Percentiles rank a stretch among this genome's conserved stretches.
Conservation (phyloP, 2,888 invertebrate genomes). For the Drosophila seclusa region DNA sequence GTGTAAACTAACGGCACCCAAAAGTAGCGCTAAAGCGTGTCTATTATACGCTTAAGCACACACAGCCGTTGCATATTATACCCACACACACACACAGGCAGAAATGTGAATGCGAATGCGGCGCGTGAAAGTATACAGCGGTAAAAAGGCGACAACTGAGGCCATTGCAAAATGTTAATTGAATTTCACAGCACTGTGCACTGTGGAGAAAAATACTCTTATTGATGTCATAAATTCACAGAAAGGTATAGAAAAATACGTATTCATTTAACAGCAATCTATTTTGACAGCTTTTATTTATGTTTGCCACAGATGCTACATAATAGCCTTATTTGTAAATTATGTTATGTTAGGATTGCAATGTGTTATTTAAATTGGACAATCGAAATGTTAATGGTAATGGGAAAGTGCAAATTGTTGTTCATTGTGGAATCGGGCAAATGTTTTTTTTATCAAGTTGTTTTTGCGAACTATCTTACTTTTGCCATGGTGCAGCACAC, state of each 20-base stretch:
- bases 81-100: constrained; percentile 11
- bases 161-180: constrained; percentile 37
- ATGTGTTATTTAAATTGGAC: not conserved
- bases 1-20: constrained; percentile 15
- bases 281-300: not conserved
- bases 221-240: not conserved
- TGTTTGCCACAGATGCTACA: not conserved
- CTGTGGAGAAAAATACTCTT: not conserved
- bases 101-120: constrained; percentile 5
- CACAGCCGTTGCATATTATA: constrained; percentile 16
- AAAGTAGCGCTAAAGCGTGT: constrained; percentile 43
- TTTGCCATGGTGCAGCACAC: not conserved
- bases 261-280: not conserved
- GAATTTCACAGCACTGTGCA: constrained; percentile 29
- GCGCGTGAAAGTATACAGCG: constrained; percentile 56
- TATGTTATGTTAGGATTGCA: not conserved
- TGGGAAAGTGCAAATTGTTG: not conserved
- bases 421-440: not conserved
- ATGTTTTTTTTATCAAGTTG: not conserved
- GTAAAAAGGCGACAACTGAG: constrained; percentile 23
- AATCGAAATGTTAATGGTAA: not conserved
- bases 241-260: not conserved
- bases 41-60: constrained; percentile 30
- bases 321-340: too few species aligned
- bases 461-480: not conserved